Evolutionary conservation across 2,797 vertebrate species (phyloP), one percentile per base, ranked within the genome.

Genomic region (Salmo trutta): DNA sequence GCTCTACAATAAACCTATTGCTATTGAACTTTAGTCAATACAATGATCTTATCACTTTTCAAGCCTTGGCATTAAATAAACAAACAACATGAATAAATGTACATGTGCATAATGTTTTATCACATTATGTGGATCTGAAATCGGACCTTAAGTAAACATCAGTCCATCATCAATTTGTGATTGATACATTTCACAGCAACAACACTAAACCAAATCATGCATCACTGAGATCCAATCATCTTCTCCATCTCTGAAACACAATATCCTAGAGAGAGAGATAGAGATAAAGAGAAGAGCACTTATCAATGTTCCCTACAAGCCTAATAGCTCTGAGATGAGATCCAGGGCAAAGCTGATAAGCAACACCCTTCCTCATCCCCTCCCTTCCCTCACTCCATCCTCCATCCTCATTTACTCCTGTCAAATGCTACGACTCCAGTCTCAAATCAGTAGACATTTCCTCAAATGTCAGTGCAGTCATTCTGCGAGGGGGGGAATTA

Each of bases 401-500:
- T 74, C 15, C n/a, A 27, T 31, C 24, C 47, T n/a, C 75, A 52
- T 72, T 77, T 19, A 4, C 17, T 19, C 79, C 78, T 78, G 81
- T 90, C 90, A 90, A 67, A 67, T 67, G 88, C 88, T 91, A 88
- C 80, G 86, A 83, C 85, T 83, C 66, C 64, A 67, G 79, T 83
- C 79, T 68, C 66, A 85, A 86, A 89, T 91, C 90, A 89, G 86
- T 87, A 87, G 82, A 91, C 86, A 90, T 91, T 83, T 93, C 82
- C 88, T 82, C 77, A 90, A 82, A 88, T 90, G 91, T 91, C 90
- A 91, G 86, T 91, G 86, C 78, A 82, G 81, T 82, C 31, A 19
- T 19, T 31, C 31, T n/a, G 66, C 53, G 85, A 87, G 36, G 51
- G 77, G 53, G 33, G 6, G 1, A 7, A 5, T 54, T 19, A 19